Conservation (phyloP, 1,140 invertebrate species). For the Campoletis sonorensis region DNA sequence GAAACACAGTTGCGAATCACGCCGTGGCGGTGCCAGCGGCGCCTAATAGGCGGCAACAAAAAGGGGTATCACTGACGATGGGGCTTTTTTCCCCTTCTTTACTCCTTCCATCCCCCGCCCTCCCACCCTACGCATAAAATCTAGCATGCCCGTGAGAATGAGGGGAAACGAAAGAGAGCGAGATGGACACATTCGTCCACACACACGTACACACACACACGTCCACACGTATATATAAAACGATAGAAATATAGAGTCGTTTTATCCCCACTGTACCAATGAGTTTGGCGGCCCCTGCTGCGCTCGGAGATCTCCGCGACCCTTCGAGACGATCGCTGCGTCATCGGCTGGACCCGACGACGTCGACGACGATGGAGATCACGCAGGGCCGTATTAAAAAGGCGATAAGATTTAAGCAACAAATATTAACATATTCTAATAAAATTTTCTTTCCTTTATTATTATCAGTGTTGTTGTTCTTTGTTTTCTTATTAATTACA, state of each 20-base stretch:
- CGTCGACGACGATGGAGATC: constrained; percentile 62
- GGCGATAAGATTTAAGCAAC: background rate
- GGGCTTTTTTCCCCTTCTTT: constrained; percentile 30
- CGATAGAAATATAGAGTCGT: background rate
- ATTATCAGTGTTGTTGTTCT: too few species aligned
- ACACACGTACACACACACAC: too few species aligned
- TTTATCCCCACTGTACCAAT: constrained; percentile 29
- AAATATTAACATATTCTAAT: background rate
- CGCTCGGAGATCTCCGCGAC: constrained; percentile 65
- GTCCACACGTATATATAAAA: too few species aligned
- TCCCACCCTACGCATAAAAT: constrained; percentile 34
- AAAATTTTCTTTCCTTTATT: background rate
- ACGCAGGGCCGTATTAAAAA: constrained; percentile 57
- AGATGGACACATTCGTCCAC: background rate
- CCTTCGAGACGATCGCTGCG: constrained; percentile 59
- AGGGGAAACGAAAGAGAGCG: constrained; percentile 25
- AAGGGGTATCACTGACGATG: constrained; percentile 63
- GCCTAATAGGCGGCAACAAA: constrained; percentile 76
- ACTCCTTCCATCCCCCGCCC: constrained; percentile 2
- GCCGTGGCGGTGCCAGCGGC: constrained; percentile 73
- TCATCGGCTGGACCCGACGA: constrained; percentile 58
- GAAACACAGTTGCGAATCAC: constrained; percentile 75
- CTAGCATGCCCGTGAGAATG: constrained; percentile 41
- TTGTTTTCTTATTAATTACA: too few species aligned
- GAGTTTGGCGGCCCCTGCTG: constrained; percentile 47